Conservation (phyloP, 2,797 vertebrate genomes). For the Dendrocincla tyrannina region DNA sequence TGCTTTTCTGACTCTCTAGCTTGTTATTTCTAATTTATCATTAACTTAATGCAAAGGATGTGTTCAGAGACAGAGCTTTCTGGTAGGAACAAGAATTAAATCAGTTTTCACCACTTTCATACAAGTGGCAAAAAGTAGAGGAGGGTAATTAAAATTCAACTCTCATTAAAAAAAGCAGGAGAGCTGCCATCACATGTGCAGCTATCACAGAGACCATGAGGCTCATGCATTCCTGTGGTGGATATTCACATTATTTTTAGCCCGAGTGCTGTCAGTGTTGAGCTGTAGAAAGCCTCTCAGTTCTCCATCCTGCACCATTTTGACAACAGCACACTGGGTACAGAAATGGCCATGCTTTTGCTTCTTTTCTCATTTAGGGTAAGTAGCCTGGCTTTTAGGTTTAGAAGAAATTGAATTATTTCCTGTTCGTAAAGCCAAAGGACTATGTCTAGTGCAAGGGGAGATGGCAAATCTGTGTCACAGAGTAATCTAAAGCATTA, state of each 20-base stretch:
- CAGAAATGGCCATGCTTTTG: not conserved
- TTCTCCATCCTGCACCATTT: not conserved
- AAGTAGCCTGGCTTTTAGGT: not conserved
- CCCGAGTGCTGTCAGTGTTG: not conserved
- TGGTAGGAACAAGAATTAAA: not conserved
- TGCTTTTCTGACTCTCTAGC: not conserved
- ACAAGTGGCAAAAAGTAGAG: not conserved
- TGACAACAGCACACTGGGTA: not conserved
- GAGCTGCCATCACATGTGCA: not conserved
- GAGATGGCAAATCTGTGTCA: not conserved
- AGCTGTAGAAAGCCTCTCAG: not conserved
- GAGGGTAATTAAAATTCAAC: not conserved
- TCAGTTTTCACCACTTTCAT: not conserved
- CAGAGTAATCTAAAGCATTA: not conserved
- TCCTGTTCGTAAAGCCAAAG: not conserved
- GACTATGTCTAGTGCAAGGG: not conserved
- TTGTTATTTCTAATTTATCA: not conserved
- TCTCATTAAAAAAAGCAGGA: not conserved
- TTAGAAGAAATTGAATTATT: not conserved
- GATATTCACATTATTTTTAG: slow-evolving; percentile 42
- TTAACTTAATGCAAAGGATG: not conserved
- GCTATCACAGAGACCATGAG: not conserved
- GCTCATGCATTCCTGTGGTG: not conserved
- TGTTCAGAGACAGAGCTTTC: not conserved
- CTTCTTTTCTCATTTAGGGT: not conserved